Conservation (phyloP, 2,888 invertebrate genomes). For the Protophormia terraenovae region DNA sequence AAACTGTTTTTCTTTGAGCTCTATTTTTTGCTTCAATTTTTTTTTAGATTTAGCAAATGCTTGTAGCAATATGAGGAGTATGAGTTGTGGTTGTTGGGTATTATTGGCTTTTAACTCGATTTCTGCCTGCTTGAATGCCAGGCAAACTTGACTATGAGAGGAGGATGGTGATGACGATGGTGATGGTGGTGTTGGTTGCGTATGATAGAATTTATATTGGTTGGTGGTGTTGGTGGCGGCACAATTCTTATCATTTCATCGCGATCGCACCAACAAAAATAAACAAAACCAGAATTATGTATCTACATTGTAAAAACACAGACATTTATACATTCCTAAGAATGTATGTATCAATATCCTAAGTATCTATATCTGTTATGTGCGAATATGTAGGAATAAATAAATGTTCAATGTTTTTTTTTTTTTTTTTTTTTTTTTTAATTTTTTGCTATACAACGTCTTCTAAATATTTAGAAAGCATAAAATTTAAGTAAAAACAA, state of each 20-base stretch:
- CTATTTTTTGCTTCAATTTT: constrained; percentile 3
- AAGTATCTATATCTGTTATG: neutral
- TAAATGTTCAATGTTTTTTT: constrained; percentile 37
- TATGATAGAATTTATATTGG: neutral
- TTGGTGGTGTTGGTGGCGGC: constrained; percentile 60
- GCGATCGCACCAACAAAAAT: constrained; percentile 55
- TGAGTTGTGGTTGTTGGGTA: constrained; percentile 43
- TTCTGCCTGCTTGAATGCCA: neutral
- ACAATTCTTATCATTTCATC: constrained; percentile 67
- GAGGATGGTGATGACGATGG: constrained; percentile 12
- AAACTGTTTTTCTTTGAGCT: constrained; percentile 21
- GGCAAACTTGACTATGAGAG: constrained; percentile 22
- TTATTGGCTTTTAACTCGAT: constrained; percentile 38
- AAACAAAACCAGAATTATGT: constrained; percentile 45
- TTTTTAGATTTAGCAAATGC: constrained; percentile 53
- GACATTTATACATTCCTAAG: neutral
- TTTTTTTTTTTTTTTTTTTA: too few relatives aligned
- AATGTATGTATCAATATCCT: constrained; percentile 30
- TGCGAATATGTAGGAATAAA: neutral
- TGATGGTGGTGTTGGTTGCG: neutral
- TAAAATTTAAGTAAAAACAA: constrained; percentile 26
- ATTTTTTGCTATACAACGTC: constrained; percentile 4
- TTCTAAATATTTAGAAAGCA: constrained; percentile 55
- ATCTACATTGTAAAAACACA: neutral
- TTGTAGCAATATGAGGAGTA: constrained; percentile 54